phyloP scores from a whole-genome alignment of 2,888 invertebrate species.

The Nomada flava region DNA sequence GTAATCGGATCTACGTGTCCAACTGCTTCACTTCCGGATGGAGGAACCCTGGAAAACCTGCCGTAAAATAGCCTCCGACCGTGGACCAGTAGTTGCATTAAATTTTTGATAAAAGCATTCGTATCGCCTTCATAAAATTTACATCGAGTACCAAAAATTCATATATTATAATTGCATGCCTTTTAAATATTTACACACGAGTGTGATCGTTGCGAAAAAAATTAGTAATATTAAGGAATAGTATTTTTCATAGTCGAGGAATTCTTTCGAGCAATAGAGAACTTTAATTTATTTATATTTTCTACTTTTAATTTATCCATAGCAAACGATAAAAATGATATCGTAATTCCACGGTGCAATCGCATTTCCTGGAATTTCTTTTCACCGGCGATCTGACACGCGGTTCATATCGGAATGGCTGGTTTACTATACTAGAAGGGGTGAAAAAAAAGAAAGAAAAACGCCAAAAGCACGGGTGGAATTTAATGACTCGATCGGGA shows the following conservation, averaged over 20 bases:
- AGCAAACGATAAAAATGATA: background rate
- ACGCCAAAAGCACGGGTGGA: conserved; percentile 37
- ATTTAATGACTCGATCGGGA: conserved; percentile 57
- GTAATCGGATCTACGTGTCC: conserved; percentile 32
- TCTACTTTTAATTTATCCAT: too few relatives aligned
- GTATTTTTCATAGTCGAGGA: too few relatives aligned
- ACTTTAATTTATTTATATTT: too few relatives aligned
- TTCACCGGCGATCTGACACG: conserved; percentile 16
- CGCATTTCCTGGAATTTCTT: conserved; percentile 35
- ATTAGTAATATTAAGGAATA: too few relatives aligned
- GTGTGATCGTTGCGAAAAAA: too few relatives aligned
- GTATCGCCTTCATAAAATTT: too few relatives aligned
- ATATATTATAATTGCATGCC: too few relatives aligned
- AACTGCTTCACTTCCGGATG: conserved; percentile 24
- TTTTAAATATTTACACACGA: too few relatives aligned
- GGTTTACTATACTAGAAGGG: too few relatives aligned
- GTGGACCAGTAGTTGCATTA: too few relatives aligned
- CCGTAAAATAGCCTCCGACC: background rate
- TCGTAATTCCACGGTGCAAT: conserved; percentile 4
- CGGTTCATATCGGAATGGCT: conserved; percentile 3
- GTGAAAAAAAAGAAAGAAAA: background rate
- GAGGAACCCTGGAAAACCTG: background rate
- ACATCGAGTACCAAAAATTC: too few relatives aligned
- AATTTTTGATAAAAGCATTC: background rate
- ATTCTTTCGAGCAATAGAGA: too few relatives aligned